Conservation (phyloP, 2,888 invertebrate genomes). For the Hyppa rectilinea region DNA sequence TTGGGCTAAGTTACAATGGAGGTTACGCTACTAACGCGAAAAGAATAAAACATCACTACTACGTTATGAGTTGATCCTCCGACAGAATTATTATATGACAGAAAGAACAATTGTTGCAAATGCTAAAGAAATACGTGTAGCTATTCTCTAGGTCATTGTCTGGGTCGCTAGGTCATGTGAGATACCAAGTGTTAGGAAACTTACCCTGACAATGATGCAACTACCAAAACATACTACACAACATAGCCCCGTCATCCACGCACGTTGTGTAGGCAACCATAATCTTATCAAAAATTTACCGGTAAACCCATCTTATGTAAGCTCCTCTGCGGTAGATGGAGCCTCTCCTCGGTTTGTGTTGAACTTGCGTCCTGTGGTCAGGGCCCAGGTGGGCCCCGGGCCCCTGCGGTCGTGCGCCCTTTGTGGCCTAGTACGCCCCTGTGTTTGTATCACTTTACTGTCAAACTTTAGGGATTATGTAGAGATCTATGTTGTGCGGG, state of each 20-base stretch:
- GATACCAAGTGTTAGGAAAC: neutral
- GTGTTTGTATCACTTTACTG: constrained; percentile 45
- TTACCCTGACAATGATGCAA: neutral
- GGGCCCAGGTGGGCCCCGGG: constrained; percentile 45
- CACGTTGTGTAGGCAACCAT: no score
- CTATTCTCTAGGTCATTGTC: neutral
- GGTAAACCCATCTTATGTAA: constrained; percentile 27
- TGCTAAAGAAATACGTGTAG: no score
- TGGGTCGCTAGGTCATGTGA: neutral
- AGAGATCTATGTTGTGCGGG: constrained; percentile 14
- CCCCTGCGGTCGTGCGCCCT: constrained; percentile 51
- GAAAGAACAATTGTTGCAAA: neutral
- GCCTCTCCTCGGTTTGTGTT: constrained; percentile 36
- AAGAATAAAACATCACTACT: no score
- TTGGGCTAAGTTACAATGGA: neutral
- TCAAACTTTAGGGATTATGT: constrained; percentile 51
- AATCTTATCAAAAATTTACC: constrained; percentile 51
- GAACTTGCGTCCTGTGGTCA: constrained; percentile 58
- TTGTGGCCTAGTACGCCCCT: constrained; percentile 21
- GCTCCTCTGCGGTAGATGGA: constrained; percentile 37
- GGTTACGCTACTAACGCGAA: neutral
- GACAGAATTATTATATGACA: neutral
- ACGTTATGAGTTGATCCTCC: neutral
- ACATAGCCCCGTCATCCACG: neutral
- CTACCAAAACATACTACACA: neutral